Evolutionary conservation across 2,888 invertebrate species (phyloP).

Genomic region (Buathra laborator): DNA sequence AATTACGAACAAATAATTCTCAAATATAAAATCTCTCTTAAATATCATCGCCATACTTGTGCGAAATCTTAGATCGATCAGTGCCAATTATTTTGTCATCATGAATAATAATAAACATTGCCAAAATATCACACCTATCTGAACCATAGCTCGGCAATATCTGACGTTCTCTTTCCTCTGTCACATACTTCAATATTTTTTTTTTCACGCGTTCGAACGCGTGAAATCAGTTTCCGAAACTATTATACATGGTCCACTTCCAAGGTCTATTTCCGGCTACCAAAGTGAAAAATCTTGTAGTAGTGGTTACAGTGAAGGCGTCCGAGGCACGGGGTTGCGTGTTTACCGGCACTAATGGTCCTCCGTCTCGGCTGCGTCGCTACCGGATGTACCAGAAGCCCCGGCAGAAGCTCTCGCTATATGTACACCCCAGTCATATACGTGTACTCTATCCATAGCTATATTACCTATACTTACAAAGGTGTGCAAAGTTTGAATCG

Average conservation of each 20-base stretch:
- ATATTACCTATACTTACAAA: conserved; percentile 33
- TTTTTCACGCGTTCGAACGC: not conserved
- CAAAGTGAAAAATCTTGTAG: conserved; percentile 26
- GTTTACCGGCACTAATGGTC: conserved; percentile 68
- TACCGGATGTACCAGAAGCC: conserved; percentile 66
- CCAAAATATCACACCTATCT: not conserved
- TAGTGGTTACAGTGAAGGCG: conserved; percentile 37
- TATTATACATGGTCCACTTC: conserved; percentile 48
- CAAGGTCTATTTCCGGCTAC: conserved; percentile 58
- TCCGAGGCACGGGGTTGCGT: conserved; percentile 63
- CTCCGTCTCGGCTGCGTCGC: conserved; percentile 67
- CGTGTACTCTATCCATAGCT: not conserved
- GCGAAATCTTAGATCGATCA: no score
- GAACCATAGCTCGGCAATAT: not conserved
- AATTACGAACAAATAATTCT: not conserved
- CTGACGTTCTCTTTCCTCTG: not conserved
- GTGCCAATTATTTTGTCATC: no score
- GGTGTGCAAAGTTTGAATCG: conserved; percentile 68
- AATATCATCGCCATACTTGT: no score
- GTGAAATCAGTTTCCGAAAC: not conserved
- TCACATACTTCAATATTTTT: not conserved
- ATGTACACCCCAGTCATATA: conserved; percentile 14
- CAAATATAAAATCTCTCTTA: not conserved
- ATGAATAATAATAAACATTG: no score
- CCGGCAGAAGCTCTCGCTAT: conserved; percentile 61